Percentiles rank a stretch among this genome's conserved stretches.
Conservation (phyloP, 2,113 vertebrate species). For the Struthio camelus region DNA sequence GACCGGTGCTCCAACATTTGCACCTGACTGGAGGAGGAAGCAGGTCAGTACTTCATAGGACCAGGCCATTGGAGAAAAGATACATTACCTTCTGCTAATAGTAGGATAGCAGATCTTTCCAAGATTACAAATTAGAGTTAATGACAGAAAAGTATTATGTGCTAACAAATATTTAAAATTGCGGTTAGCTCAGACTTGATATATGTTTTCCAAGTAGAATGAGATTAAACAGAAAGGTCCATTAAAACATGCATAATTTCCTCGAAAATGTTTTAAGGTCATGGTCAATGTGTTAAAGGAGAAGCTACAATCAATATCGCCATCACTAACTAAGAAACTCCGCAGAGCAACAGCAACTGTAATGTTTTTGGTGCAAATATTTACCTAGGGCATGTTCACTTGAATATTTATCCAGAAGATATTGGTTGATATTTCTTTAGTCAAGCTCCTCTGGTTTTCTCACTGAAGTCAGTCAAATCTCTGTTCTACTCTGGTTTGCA, state of each 20-base stretch:
- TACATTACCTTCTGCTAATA: background rate
- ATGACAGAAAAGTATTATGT: background rate
- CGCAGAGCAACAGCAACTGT: background rate
- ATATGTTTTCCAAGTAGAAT: background rate
- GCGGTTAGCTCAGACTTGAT: background rate
- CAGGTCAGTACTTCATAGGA: background rate
- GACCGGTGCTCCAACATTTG: background rate
- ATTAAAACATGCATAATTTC: background rate
- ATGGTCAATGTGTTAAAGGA: background rate
- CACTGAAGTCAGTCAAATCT: background rate
- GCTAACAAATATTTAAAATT: background rate
- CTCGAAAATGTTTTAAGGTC: background rate
- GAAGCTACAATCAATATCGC: background rate
- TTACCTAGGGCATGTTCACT: background rate
- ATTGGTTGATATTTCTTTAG: background rate
- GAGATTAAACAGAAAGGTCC: background rate
- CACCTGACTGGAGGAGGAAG: background rate
- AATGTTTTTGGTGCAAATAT: background rate
- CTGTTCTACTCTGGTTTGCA: background rate
- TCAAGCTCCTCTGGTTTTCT: background rate
- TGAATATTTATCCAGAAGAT: background rate
- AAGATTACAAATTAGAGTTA: background rate
- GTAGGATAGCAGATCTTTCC: background rate
- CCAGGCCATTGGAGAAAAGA: background rate
- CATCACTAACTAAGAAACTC: background rate